phyloP scores from a whole-genome alignment of 2,113 vertebrate genomes.

The Sinocyclocheilus grahami region DNA sequence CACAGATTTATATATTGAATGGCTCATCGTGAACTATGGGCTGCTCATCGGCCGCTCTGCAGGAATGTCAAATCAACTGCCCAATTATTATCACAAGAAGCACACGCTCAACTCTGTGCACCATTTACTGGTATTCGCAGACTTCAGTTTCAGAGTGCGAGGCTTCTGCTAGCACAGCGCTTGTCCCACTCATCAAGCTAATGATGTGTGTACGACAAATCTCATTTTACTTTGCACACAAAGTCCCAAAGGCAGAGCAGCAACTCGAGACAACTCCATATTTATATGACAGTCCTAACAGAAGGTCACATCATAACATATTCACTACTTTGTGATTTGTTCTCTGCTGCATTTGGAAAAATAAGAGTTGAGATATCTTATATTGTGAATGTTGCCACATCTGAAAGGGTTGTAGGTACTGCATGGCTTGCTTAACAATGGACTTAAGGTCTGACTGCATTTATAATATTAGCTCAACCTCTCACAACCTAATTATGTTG shows the following conservation, averaged over 20 bases:
- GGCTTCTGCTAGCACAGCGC: slow-evolving; percentile 18
- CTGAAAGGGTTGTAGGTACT: background rate
- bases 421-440: background rate
- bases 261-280: background rate
- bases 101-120: background rate
- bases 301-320: background rate
- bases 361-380: background rate
- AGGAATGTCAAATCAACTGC: slow-evolving; percentile 52
- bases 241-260: slow-evolving; percentile 9
- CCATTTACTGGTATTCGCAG: background rate
- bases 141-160: background rate
- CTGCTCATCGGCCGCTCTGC: slow-evolving; percentile 45
- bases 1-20: slow-evolving; percentile 53
- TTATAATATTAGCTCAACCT: background rate
- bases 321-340: background rate
- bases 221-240: slow-evolving; percentile 27
- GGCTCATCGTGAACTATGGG: slow-evolving; percentile 36
- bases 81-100: slow-evolving; percentile 47
- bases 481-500: background rate
- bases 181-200: slow-evolving; percentile 47
- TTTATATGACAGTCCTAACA: slow-evolving; percentile 36
- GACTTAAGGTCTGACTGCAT: background rate
- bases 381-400: background rate
- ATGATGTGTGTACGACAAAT: slow-evolving; percentile 49
- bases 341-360: background rate